Conservation (phyloP, 2,888 invertebrate genomes). For the Alloplasta piceator region DNA sequence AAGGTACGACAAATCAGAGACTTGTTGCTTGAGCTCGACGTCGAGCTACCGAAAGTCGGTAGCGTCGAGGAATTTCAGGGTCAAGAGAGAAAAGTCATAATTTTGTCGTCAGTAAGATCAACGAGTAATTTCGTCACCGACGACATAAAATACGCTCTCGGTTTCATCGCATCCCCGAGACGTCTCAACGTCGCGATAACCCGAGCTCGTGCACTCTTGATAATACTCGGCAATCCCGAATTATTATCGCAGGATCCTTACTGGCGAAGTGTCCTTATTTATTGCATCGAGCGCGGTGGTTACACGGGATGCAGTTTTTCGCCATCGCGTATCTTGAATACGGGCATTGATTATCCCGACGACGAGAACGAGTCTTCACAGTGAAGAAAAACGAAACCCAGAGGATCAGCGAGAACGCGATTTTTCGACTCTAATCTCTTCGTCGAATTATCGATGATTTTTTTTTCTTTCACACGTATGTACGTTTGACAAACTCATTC, state of each 20-base stretch:
- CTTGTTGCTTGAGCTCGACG: conserved; percentile 84
- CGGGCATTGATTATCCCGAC: conserved; percentile 17
- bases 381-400: neutral
- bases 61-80: conserved; percentile 95
- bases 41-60: conserved; percentile 88
- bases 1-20: conserved; percentile 87
- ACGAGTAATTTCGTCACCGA: conserved; percentile 80
- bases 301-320: conserved; percentile 89
- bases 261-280: conserved; percentile 88
- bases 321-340: conserved; percentile 31
- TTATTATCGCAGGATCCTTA: conserved; percentile 87
- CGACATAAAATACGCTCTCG: conserved; percentile 86
- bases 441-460: too few species aligned
- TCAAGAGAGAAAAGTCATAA: conserved; percentile 89
- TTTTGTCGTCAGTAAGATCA: conserved; percentile 89
- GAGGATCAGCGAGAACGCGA: too few species aligned
- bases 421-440: too few species aligned
- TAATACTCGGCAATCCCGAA: conserved; percentile 94
- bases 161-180: conserved; percentile 90
- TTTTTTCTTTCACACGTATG: too few species aligned
- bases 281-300: conserved; percentile 87
- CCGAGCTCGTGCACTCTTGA: conserved; percentile 90
- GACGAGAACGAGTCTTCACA: conserved; percentile 26
- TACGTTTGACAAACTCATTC: too few species aligned
- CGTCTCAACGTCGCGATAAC: conserved; percentile 96